Evolutionary conservation across 2,888 invertebrate genomes (phyloP).

Genomic region (Agonopterix subpropinquella): DNA sequence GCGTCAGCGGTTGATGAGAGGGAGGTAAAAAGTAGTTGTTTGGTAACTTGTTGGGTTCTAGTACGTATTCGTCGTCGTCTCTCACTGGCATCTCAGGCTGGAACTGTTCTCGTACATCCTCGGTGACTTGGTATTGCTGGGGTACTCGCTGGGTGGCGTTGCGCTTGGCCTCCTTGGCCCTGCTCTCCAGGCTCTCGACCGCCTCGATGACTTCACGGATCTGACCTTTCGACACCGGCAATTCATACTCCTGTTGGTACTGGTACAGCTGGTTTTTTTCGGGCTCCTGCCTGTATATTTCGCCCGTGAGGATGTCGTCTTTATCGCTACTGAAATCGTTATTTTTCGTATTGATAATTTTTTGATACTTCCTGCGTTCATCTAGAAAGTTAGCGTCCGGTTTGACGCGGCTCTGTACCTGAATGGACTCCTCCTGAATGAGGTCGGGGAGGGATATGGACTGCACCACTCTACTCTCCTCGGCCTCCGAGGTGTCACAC

Average conservation of each 20-base stretch:
- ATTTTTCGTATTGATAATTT: constrained; percentile 66
- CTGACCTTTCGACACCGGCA: constrained; percentile 57
- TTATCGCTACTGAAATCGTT: constrained; percentile 69
- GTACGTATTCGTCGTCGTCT: constrained; percentile 54
- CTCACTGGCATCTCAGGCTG: constrained; percentile 48
- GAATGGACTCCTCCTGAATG: constrained; percentile 74
- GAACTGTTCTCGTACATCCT: constrained; percentile 46
- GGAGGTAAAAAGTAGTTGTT: constrained; percentile 45
- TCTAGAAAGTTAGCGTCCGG: constrained; percentile 75
- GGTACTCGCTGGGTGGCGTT: constrained; percentile 19
- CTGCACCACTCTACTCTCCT: constrained; percentile 68
- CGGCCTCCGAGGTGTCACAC: constrained; percentile 53
- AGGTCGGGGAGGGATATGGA: constrained; percentile 49
- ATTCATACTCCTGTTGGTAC: constrained; percentile 56
- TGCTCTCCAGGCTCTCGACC: constrained; percentile 56
- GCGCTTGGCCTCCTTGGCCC: constrained; percentile 45
- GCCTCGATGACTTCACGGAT: constrained; percentile 62
- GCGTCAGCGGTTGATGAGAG: constrained; percentile 57
- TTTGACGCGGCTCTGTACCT: constrained; percentile 78
- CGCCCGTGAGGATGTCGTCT: constrained; percentile 43
- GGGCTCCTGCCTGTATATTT: constrained; percentile 27
- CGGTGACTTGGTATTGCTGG: constrained; percentile 52
- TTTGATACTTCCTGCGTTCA: constrained; percentile 54
- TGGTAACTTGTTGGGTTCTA: constrained; percentile 47
- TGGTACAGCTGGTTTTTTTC: constrained; percentile 26